Evolutionary conservation across 23 tunicate species (phyloP), one percentile per base, ranked within the genome.

Genomic region (Corella eumyota): DNA sequence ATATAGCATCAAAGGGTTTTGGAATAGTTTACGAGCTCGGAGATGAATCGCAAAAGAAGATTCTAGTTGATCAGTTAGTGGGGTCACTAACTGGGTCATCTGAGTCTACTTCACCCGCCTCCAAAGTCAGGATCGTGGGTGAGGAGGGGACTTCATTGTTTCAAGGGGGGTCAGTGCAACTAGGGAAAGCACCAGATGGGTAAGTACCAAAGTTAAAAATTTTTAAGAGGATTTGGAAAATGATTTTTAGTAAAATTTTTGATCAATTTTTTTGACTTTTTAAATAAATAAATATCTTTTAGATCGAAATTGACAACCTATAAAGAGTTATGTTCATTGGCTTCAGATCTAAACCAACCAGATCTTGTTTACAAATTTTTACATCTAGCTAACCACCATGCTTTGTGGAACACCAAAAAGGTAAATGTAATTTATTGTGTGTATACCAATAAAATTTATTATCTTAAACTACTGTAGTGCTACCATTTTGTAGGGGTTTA

Each of bases 311-410:
- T 86, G 26, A 63, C 79, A 6, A 77, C 85, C 1, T 86, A 86
- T 66, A 86, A 86, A 45, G 95, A 86, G 57, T 36, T 86, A 4
- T 86, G 95, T 38, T 70, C 95, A 6, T 71, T 86, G 23, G 95
- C 95, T 25, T 86, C 95, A 6, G 95, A 86, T 36, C 56, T 86
- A 26, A 86, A 77, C 61, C 78, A 86, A 36, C 95, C 95, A 19
- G 95, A 86, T 45, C 83, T 86, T 3, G 80, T 77, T 29, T 86
- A 86, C 35, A 86, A 86, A 51, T 86, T 86, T 37, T 70, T 86
- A 30, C 81, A 86, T 26, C 71, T 86, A 26, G 80, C 80, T 2
- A 86, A 86, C 40, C 92, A 82, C 69, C 81, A 82, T 45, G 74
- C 81, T 11, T 48, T 75, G 58, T 82, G 92, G 92, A 82, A 82